These are phyloP conservation scores for Drosophila ambigua DNA, from an alignment of 1,140 invertebrate species.

Conservation along the genomic window DNA sequence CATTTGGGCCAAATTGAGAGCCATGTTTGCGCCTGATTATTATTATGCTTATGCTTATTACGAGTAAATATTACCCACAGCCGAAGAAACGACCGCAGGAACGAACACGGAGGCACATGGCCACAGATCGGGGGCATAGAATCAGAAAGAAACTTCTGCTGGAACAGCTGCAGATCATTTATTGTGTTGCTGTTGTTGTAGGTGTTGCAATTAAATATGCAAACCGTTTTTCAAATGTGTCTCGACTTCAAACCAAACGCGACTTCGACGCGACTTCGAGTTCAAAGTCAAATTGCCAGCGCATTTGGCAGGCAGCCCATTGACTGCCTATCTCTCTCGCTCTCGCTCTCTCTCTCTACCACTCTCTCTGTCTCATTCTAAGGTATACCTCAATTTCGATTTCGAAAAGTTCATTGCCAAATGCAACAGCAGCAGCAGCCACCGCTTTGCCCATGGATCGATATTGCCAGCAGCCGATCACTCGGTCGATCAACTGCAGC, in stretches of 20 bases:
- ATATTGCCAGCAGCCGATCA: slow-evolving; percentile 27
- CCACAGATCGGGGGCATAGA: no score
- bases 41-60: slow-evolving; percentile 70
- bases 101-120: no score
- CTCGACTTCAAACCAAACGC: slow-evolving; percentile 61
- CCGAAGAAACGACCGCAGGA: no score
- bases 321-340: no score
- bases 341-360: no score
- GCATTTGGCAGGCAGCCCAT: slow-evolving; percentile 22
- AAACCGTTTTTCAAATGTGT: slow-evolving; percentile 80
- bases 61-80: slow-evolving; percentile 9
- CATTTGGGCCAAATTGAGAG: slow-evolving; percentile 69
- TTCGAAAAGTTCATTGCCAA: slow-evolving; percentile 80
- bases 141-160: slow-evolving; percentile 17
- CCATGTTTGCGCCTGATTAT: slow-evolving; percentile 78
- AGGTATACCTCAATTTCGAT: slow-evolving; percentile 39
- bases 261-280: slow-evolving; percentile 39
- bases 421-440: slow-evolving; percentile 62
- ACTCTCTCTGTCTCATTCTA: slow-evolving; percentile 11
- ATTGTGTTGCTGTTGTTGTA: slow-evolving; percentile 63
- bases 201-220: slow-evolving; percentile 82
- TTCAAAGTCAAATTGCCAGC: slow-evolving; percentile 79
- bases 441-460: slow-evolving; percentile 44
- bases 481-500: slow-evolving; percentile 73
- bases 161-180: slow-evolving; percentile 72